These are phyloP conservation scores for Papilio dardanus DNA, from an alignment of 1,140 invertebrate genomes.

Conservation along the genomic window DNA sequence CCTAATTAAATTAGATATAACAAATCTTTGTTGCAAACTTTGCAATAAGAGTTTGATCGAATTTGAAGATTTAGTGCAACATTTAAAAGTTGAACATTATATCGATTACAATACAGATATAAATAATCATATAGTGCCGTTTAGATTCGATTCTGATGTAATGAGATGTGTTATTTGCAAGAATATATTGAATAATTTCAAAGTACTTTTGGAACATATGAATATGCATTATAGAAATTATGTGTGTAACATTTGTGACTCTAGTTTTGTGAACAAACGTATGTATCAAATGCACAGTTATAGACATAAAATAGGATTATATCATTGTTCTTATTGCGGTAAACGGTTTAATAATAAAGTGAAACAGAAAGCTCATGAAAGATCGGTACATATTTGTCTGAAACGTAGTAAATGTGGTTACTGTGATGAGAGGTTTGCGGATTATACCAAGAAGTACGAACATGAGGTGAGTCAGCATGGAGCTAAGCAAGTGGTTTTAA, in stretches of 20 bases:
- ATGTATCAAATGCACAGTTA: slow-evolving; percentile 58
- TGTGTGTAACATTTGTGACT: slow-evolving; percentile 58
- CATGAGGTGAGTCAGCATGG: slow-evolving; percentile 65
- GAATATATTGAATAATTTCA: slow-evolving; percentile 61
- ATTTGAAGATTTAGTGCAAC: slow-evolving; percentile 49
- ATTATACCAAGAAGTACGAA: slow-evolving; percentile 66
- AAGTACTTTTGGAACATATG: slow-evolving; percentile 67
- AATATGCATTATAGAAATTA: slow-evolving; percentile 64
- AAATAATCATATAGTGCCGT: slow-evolving; percentile 60
- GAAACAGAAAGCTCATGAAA: slow-evolving; percentile 61
- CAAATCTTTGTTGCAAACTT: slow-evolving; percentile 53
- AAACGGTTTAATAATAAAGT: slow-evolving; percentile 61
- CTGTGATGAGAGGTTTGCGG: slow-evolving; percentile 64
- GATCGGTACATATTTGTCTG: slow-evolving; percentile 54
- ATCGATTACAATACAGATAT: slow-evolving; percentile 48
- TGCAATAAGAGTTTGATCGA: slow-evolving; percentile 44
- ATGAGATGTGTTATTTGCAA: slow-evolving; percentile 56
- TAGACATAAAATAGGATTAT: slow-evolving; percentile 60
- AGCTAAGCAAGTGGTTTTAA: slow-evolving; percentile 49
- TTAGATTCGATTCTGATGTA: slow-evolving; percentile 51
- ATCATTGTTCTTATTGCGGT: slow-evolving; percentile 55
- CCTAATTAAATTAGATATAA: slow-evolving; percentile 67
- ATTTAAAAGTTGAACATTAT: slow-evolving; percentile 51
- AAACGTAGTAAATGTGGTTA: slow-evolving; percentile 64
- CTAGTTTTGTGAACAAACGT: slow-evolving; percentile 60